Conservation (phyloP, 2,888 invertebrate species). For the Lasius platythorax region DNA sequence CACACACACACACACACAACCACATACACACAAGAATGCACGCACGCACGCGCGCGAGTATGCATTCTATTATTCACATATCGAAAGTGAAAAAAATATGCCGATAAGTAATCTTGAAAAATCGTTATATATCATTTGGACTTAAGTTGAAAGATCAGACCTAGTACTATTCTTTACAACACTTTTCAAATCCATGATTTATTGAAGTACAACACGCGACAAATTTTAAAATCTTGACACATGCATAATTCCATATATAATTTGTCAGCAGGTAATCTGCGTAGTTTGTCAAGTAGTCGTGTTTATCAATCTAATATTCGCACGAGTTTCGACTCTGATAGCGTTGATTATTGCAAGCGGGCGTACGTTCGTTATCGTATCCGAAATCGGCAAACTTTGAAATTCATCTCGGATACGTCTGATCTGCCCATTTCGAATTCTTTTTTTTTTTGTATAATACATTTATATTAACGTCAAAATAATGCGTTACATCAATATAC, state of each 20-base stretch:
- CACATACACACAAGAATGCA: background rate
- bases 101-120: conserved; percentile 28
- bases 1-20: background rate
- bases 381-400: conserved; percentile 33
- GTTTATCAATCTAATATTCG: conserved; percentile 11
- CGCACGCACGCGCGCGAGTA: background rate
- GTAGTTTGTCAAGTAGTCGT: conserved; percentile 6
- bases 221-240: conserved; percentile 21
- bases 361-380: conserved; percentile 43
- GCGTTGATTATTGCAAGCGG: conserved; percentile 68
- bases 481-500: conserved; percentile 76
- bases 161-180: conserved; percentile 31
- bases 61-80: conserved; percentile 7
- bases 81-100: conserved; percentile 26
- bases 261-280: conserved; percentile 30
- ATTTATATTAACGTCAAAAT: conserved; percentile 73
- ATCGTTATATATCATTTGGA: background rate
- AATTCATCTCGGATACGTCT: conserved; percentile 18
- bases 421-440: conserved; percentile 36
- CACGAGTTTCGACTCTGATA: conserved; percentile 25
- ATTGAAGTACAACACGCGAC: background rate
- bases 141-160: conserved; percentile 31
- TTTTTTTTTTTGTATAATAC: conserved; percentile 63
- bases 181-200: conserved; percentile 25
- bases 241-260: conserved; percentile 7